Percentiles rank a stretch among this genome's conserved stretches.
Evolutionary conservation across 2,888 invertebrate genomes (phyloP).

Genomic region (Lathronympha strigana): DNA sequence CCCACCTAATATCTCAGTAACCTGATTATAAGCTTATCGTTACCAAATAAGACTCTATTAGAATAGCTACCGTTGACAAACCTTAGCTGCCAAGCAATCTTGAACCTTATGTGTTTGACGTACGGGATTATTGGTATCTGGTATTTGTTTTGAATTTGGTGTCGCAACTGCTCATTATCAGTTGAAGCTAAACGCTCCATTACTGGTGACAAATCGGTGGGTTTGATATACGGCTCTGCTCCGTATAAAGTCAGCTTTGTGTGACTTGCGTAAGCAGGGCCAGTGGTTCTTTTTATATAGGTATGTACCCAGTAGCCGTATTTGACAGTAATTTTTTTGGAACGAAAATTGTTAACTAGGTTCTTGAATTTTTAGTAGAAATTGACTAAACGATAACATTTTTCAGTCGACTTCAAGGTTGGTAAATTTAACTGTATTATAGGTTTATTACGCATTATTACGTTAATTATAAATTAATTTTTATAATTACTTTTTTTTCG

Average conservation of each 20-base stretch:
- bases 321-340: not conserved
- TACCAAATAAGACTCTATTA: constrained; percentile 3
- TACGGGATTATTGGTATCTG: not conserved
- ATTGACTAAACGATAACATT: no score
- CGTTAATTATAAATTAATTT: no score
- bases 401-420: no score
- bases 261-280: constrained; percentile 27
- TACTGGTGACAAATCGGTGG: constrained; percentile 34
- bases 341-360: no score
- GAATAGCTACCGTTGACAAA: constrained; percentile 7
- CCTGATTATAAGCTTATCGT: not conserved
- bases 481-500: no score
- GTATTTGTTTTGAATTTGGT: not conserved
- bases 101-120: not conserved
- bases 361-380: not conserved
- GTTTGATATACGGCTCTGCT: constrained; percentile 31
- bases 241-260: constrained; percentile 26
- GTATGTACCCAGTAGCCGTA: not conserved
- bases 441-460: no score
- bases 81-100: not conserved
- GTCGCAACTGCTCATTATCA: constrained; percentile 35
- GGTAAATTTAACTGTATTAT: no score
- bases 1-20: constrained; percentile 6
- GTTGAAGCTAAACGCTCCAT: constrained; percentile 33
- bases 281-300: not conserved